Percentiles rank a stretch among this genome's conserved stretches.
Conservation (phyloP, 53 echinoderm and acorn worm species). For the Apostichopus leukothele region DNA sequence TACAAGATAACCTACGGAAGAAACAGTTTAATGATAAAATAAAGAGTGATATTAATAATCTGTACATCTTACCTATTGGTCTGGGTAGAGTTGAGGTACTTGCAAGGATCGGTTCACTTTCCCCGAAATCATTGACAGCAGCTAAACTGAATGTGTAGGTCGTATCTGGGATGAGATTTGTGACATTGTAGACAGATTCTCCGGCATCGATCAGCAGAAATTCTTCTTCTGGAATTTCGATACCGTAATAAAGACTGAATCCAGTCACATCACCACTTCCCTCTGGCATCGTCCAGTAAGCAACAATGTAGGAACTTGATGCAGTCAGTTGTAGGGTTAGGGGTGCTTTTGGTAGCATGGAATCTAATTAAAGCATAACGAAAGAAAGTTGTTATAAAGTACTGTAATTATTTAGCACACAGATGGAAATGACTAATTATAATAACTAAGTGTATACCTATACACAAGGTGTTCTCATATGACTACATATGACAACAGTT, state of each 20-base stretch:
- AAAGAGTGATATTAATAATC: background rate
- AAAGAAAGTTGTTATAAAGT: no score
- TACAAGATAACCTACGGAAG: no score
- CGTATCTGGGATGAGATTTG: constrained; percentile 15
- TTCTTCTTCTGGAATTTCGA: background rate
- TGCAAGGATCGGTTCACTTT: background rate
- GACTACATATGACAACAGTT: no score
- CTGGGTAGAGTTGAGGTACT: background rate
- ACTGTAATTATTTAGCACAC: no score
- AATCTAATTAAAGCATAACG: no score
- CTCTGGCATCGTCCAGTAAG: background rate
- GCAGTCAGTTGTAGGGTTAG: background rate
- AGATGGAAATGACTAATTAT: no score
- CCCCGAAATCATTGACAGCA: background rate
- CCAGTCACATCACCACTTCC: background rate
- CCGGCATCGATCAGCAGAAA: background rate
- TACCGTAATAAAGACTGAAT: constrained; percentile 6
- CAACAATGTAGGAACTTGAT: background rate
- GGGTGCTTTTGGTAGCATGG: background rate
- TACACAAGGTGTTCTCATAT: no score
- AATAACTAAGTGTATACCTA: no score
- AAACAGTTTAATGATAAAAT: no score
- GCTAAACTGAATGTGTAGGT: background rate
- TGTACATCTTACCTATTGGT: constrained; percentile 3
- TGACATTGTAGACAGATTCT: background rate